Evolutionary conservation across 2,113 vertebrate species (phyloP).

Genomic region (Addax nasomaculatus): DNA sequence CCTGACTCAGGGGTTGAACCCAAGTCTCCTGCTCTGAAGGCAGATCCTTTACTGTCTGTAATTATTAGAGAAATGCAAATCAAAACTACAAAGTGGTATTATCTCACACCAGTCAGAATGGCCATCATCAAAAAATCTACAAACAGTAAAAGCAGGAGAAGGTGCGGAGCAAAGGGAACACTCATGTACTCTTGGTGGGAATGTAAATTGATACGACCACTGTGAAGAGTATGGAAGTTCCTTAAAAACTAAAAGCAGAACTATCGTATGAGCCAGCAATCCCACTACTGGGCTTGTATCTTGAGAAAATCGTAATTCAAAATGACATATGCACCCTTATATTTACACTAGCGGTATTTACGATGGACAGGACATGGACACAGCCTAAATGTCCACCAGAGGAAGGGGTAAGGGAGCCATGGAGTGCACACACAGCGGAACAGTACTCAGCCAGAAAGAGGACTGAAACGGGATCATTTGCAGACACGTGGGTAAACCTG

Average conservation of each 20-base stretch:
- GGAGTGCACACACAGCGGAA: background rate
- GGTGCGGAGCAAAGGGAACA: background rate
- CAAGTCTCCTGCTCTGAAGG: background rate
- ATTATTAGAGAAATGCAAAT: background rate
- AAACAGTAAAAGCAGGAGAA: background rate
- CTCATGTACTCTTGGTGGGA: background rate
- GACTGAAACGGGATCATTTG: background rate
- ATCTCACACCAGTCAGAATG: background rate
- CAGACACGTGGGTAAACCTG: background rate
- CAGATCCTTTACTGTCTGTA: background rate
- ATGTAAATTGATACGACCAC: background rate
- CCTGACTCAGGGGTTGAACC: background rate
- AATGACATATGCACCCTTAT: background rate
- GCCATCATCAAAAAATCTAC: background rate
- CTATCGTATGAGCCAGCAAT: rapidly evolving
- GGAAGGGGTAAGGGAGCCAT: background rate
- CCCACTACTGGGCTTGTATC: background rate
- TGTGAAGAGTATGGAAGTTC: background rate
- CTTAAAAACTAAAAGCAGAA: background rate
- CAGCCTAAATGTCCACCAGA: background rate
- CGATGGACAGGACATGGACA: background rate
- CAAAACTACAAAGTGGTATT: background rate
- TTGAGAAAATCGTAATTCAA: background rate
- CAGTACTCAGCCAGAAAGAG: background rate
- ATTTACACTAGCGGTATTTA: background rate